Evolutionary conservation across 2,797 vertebrate species (phyloP), one percentile per base, ranked within the genome.

Genomic region (Coendou prehensilis): DNA sequence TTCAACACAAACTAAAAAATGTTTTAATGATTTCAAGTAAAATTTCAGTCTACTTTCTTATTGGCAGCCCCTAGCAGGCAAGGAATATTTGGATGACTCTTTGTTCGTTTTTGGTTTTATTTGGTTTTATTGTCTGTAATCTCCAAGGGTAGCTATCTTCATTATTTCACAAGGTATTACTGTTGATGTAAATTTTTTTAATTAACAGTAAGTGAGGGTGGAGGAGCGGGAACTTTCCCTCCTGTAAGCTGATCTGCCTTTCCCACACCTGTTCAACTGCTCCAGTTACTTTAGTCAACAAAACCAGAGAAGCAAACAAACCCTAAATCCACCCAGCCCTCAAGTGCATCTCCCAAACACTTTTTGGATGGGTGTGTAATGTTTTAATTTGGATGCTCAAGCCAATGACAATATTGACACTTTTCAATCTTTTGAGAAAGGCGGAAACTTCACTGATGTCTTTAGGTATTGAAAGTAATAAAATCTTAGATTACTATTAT

Each of bases 201-300:
- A 64, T 97, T 87, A 88, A 80, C 18, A 2, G 13, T 0, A 3
- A 80, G 20, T 33, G 45, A 67, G 1, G 26, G 41, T 30, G 69
- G 37, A 64, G 30, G 28, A 75, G 63, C 61, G 67, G 30, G 37
- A 5, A 28, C 37, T 57, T 33, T 59, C 73, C 76, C 30, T 80
- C 28, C 1, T 4, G 37, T 23, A 87, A 93, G 26, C 20, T 14
- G 45, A 75, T 3, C 59, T 13, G 23, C 22, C 89, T 89, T 91
- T 97, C 78, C 89, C 84, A 88, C n/a, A 96, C 87, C 96, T 86
- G 95, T 61, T 88, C 9, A 88, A 54, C 67, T 22, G 20, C 81
- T 84, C 76, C 11, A 20, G 23, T 41, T 85, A 28, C 87, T 90
- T 81, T 50, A 50, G 52, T 71, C 30, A 86, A 75, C 59, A 59